These are phyloP conservation scores for Notodonta dromedarius DNA, from an alignment of 2,888 invertebrate genomes.

Conservation along the genomic window DNA sequence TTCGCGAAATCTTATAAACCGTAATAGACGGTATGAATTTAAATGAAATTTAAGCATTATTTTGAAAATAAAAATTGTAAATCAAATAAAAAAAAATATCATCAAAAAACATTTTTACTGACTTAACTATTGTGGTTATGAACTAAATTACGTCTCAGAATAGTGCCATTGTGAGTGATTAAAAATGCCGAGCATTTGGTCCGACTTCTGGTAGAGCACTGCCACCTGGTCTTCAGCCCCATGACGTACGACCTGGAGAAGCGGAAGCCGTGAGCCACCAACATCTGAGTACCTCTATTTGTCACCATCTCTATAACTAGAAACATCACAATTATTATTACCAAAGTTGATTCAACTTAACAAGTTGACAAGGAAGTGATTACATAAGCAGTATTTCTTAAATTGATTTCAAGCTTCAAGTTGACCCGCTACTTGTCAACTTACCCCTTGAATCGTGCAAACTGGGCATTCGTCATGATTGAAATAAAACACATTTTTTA, in stretches of 20 bases:
- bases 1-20: too few relatives aligned
- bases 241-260: conserved; percentile 55
- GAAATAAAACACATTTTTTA: too few relatives aligned
- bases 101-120: neutral
- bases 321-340: conserved; percentile 22
- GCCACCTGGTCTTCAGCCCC: conserved; percentile 49
- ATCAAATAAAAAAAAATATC: neutral
- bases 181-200: conserved; percentile 53
- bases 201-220: conserved; percentile 47
- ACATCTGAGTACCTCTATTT: conserved; percentile 54
- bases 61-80: too few relatives aligned
- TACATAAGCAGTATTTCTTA: neutral
- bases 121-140: conserved; percentile 43
- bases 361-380: too few relatives aligned
- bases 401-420: too few relatives aligned
- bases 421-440: too few relatives aligned
- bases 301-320: conserved; percentile 51
- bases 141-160: conserved; percentile 38
- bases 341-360: neutral
- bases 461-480: too few relatives aligned
- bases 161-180: conserved; percentile 40
- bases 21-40: too few relatives aligned
- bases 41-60: too few relatives aligned
- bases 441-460: too few relatives aligned
- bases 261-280: conserved; percentile 50